Evolutionary conservation across 2,113 vertebrate species (phyloP), one percentile per base, ranked within the genome.

Genomic region (Excalfactoria chinensis): DNA sequence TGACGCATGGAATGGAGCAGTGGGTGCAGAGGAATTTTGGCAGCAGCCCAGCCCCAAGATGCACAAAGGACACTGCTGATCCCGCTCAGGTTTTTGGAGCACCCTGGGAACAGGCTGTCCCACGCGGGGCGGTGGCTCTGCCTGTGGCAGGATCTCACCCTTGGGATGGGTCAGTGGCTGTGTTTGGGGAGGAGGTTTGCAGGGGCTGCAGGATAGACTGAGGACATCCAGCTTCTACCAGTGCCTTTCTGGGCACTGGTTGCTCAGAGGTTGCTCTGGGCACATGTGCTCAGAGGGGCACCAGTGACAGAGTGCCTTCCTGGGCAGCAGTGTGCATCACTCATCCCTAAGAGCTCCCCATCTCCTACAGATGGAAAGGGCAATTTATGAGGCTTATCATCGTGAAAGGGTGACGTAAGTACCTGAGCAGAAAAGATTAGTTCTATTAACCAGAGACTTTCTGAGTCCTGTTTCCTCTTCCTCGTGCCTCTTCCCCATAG

Each of bases 21-120:
- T 97, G 96, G 97, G 96, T 93, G 97, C 93, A 91, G 73, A 96
- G 96, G 97, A 97, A 97, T 97, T 97, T 91, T 97, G 96, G 97
- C 91, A 75, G 96, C 25, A 91, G 86, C 66, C 95, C 96, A 97
- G 80, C 81, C 68, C 69, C 81, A 25, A 25, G 86, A 79, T 76
- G 28, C 92, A 94, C 88, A 96, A 85, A 96, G 93, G 90, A 93
- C 73, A 67, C 71, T 69, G 93, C 89, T 53, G 1, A 69, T 93
- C 67, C 90, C 67, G 86, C 78, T 30, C 43, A 43, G 90, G 86
- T 64, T 90, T 37, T 14, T 58, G 25, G 44, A 73, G 92, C 84
- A 73, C 78, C 46, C 85, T 35, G 5, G 32, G 88, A 90, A 71
- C 95, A 66, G 32, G 2, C 84, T 62, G 82, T 93, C 59, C 92